Base-by-base conservation (phyloP, 2,888 invertebrate species). In the Drosophila nr. perissopoda region DNA sequence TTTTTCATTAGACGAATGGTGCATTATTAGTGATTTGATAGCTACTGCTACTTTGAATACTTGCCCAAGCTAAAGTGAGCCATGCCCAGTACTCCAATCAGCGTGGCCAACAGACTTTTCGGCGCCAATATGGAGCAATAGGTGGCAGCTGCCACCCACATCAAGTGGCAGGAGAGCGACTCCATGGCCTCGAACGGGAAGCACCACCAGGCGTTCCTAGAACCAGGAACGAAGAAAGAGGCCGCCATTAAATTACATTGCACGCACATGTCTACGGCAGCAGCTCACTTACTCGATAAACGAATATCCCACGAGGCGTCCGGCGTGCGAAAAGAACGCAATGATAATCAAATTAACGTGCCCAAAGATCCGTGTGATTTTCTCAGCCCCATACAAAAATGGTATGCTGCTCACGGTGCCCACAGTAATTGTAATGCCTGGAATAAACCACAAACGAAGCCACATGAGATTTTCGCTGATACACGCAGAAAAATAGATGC, bases 81-180 rank as follows among this genome's bases (percentile, higher is more conserved):
- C 95, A 97, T 97, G 80, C 97, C 97, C 53, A 98, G 94, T 0
- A 98, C 96, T 25, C 98, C 98, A 89, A 97, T 97, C 62, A 98
- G 94, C 0, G 98, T 98, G 7, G 97, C 97, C 66, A 97, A 93
- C 79, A 97, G 94, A 88, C 96, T 97, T 91, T 96, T 96, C 0
- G 98, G 98, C 1, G 97, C 97, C 83, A 98, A 93, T 92, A 96
- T 95, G 18, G 97, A 96, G 88, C 97, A 97, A 92, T 98, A 97
- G 0, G 97, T 97, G 8, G 97, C 97, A 1, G 97, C 97, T 42
- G 98, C 97, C 21, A 97, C 97, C 96, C 97, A 98, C 97, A 98
- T 97, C 79, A 98, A 93, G 90, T 97, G 97, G 31, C 97, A 97
- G 0, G 97, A 97, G 21, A 97, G 93, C 0, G 97, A 96, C 93